These are phyloP conservation scores for Pan paniscus DNA, from an alignment of 2,113 vertebrate species.

Conservation along the genomic window DNA sequence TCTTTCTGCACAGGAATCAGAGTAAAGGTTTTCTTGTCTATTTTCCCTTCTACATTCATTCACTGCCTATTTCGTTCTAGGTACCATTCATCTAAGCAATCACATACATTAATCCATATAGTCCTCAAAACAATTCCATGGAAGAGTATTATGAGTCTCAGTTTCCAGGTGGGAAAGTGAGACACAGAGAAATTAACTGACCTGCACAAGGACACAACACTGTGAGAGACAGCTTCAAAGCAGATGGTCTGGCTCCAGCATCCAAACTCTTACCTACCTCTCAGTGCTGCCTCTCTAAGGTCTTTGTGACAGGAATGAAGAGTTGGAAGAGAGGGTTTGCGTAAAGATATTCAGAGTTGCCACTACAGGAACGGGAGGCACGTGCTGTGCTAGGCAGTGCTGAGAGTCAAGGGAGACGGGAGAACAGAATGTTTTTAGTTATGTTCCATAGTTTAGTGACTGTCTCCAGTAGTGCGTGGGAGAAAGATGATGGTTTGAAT, in stretches of 20 bases:
- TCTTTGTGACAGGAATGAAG: neutral
- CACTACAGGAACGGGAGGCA: neutral
- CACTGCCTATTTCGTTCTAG: neutral
- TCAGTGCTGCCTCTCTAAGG: neutral
- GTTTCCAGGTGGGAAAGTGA: neutral
- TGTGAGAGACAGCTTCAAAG: neutral
- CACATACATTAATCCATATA: neutral
- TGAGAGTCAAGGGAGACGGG: neutral
- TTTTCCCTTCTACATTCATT: neutral
- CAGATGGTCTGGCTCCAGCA: neutral
- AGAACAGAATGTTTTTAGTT: neutral
- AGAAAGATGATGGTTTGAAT: neutral
- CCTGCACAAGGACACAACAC: neutral
- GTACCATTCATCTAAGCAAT: neutral
- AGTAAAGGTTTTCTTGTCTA: neutral
- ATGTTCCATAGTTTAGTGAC: neutral
- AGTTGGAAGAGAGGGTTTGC: neutral
- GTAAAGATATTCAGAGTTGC: neutral
- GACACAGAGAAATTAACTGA: neutral
- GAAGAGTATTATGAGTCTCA: neutral
- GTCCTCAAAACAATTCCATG: neutral
- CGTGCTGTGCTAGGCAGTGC: neutral
- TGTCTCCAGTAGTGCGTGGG: neutral
- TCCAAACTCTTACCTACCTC: neutral
- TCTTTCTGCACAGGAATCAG: neutral